A percentile compares a stretch with the other conserved stretches of the same genome.
phyloP scores from a whole-genome alignment of 2,888 invertebrate species.

The Disparrhopalites patrizii region DNA sequence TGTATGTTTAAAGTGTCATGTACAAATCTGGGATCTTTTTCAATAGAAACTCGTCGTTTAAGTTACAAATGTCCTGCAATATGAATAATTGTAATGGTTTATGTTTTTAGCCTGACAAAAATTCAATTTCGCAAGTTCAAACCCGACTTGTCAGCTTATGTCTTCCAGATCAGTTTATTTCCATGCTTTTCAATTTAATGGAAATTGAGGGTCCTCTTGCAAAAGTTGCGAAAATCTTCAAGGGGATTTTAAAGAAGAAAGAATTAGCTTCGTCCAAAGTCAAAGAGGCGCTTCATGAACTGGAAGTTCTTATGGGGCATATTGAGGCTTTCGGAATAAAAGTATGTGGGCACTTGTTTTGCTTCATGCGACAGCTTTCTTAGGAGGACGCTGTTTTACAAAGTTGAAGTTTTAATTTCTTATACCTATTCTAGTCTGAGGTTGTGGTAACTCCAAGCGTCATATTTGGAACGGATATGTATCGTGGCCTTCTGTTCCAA shows the following conservation, averaged over 20 bases:
- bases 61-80: not conserved
- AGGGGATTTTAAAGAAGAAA: constrained; percentile 64
- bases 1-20: too few relatives aligned
- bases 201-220: constrained; percentile 63
- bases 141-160: constrained; percentile 64
- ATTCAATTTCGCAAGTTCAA: constrained; percentile 67
- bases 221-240: constrained; percentile 62
- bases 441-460: constrained; percentile 61
- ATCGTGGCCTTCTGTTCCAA: constrained; percentile 67
- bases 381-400: not conserved
- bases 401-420: not conserved
- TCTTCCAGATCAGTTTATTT: constrained; percentile 64
- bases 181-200: constrained; percentile 62
- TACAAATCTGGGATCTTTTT: too few relatives aligned
- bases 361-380: not conserved
- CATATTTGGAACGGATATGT: constrained; percentile 61
- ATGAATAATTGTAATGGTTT: not conserved
- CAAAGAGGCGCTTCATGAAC: constrained; percentile 67
- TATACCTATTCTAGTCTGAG: constrained; percentile 56
- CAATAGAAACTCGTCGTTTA: not conserved
- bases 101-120: constrained; percentile 57
- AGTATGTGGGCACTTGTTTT: constrained; percentile 54
- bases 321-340: constrained; percentile 71
- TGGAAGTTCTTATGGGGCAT: constrained; percentile 68
- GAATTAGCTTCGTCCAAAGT: constrained; percentile 65